Evolutionary conservation across 2,797 vertebrate species (phyloP), one percentile per base, ranked within the genome.

Genomic region (Clarias pachynema): DNA sequence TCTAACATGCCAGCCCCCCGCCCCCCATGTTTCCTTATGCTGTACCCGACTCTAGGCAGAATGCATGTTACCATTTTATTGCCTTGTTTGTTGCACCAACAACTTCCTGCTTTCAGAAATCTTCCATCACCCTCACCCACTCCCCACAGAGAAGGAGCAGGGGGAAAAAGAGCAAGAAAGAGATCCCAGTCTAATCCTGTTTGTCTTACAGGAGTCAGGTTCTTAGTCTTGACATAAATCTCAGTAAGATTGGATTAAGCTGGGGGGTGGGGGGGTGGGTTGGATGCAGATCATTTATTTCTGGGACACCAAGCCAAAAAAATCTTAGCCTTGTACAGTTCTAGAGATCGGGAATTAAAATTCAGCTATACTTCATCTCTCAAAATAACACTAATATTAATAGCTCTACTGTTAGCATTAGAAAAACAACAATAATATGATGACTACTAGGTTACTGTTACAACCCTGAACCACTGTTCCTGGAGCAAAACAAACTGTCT

Each of bases 181-280:
- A 84, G 90, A 92, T 94, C 92, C 89, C 88, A 90, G 90, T 93
- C 88, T 93, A 94, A 94, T 94, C 92, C 91, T 92, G 93, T 93
- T 94, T 94, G 92, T 94, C 86, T 93, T 92, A 90, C 91, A 94
- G 89, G 90, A 89, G 89, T 92, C 84, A 84, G 70, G 88, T 91
- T 93, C 75, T 91, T 93, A 91, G 92, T 87, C 92, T 91, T 92
- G 91, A 93, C 91, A 92, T 92, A 90, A 90, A 93, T 94, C 93
- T 92, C 90, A 94, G 93, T 94, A 93, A 92, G 87, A 89, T 85
- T 86, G 90, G 90, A 89, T 92, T 81, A 78, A 90, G 84, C 89
- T 86, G 90, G 14, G 40, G 40, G 9, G 9, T 10, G 9, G 44
- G 44, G 44, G 40, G 40, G 0, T 8, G 40, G 26, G 49, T 40